A percentile compares a stretch with the other conserved stretches of the same genome.
Conservation (phyloP, 1,140 invertebrate species). For the Dendrolimus punctatus region DNA sequence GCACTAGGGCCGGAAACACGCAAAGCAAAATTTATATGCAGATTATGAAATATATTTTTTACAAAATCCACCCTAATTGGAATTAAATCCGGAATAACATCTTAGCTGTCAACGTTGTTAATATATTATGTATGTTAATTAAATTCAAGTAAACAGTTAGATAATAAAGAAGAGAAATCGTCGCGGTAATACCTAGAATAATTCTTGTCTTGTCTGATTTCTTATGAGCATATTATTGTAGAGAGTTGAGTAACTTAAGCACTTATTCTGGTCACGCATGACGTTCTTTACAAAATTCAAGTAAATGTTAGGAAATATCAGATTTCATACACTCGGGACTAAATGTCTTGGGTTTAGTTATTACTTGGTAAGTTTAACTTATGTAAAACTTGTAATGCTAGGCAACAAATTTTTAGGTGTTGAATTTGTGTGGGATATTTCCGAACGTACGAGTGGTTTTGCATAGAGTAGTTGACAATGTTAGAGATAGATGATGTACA, state of each 20-base stretch:
- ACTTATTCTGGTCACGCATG: slow-evolving; percentile 21
- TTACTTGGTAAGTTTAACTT: neutral
- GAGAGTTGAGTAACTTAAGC: slow-evolving; percentile 3
- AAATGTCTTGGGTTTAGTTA: slow-evolving; percentile 1
- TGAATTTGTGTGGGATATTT: too few species aligned
- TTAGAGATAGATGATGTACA: too few species aligned
- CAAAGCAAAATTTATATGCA: too few species aligned
- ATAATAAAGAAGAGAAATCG: neutral
- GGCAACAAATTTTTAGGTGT: neutral
- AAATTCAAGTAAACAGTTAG: neutral
- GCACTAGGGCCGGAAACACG: too few species aligned
- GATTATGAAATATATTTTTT: too few species aligned
- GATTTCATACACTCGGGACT: slow-evolving; percentile 6
- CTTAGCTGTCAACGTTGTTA: too few species aligned
- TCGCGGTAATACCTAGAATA: neutral
- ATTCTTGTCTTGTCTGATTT: too few species aligned
- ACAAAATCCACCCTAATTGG: too few species aligned
- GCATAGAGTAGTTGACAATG: too few species aligned
- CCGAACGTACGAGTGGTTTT: too few species aligned
- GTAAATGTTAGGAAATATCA: slow-evolving; percentile 12
- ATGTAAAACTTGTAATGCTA: neutral
- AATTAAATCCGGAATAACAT: too few species aligned
- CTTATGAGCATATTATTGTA: neutral
- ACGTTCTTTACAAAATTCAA: slow-evolving; percentile 11
- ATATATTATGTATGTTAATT: neutral